phyloP scores from a whole-genome alignment of 2,113 vertebrate species.

The Connochaetes taurinus region DNA sequence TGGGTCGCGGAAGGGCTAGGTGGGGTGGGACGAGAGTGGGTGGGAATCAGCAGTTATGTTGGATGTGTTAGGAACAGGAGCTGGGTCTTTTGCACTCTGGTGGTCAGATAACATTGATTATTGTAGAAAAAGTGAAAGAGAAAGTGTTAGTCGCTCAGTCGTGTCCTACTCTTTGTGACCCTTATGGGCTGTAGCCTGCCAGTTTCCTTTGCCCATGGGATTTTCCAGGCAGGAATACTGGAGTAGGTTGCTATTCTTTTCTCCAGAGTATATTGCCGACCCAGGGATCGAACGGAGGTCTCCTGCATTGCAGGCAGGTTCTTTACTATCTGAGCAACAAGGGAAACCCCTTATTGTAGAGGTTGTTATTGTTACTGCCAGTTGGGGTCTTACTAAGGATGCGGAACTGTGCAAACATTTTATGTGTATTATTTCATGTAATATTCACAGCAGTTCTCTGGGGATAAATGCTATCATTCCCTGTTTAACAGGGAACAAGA shows the following conservation, averaged over 20 bases:
- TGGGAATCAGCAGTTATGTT: background rate
- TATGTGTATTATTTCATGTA: background rate
- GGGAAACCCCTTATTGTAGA: background rate
- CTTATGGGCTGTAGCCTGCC: background rate
- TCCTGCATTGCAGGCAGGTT: background rate
- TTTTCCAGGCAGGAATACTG: background rate
- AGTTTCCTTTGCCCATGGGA: background rate
- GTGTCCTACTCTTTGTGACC: background rate
- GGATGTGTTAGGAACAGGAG: background rate
- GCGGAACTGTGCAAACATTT: background rate
- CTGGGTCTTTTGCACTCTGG: background rate
- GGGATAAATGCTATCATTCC: background rate
- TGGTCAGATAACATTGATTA: background rate
- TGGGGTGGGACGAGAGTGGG: accelerated
- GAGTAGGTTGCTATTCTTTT: background rate
- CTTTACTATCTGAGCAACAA: background rate
- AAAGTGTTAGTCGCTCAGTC: background rate
- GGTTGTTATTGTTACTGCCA: background rate
- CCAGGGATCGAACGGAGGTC: background rate
- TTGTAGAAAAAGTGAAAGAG: background rate
- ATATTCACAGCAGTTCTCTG: background rate
- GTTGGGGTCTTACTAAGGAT: too few species aligned
- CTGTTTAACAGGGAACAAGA: background rate
- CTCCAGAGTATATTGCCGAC: accelerated
- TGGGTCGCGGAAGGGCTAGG: background rate